Percentiles rank a stretch among this genome's conserved stretches.
Conservation (phyloP, 2,888 invertebrate genomes). For the Monoplex corrugatus region DNA sequence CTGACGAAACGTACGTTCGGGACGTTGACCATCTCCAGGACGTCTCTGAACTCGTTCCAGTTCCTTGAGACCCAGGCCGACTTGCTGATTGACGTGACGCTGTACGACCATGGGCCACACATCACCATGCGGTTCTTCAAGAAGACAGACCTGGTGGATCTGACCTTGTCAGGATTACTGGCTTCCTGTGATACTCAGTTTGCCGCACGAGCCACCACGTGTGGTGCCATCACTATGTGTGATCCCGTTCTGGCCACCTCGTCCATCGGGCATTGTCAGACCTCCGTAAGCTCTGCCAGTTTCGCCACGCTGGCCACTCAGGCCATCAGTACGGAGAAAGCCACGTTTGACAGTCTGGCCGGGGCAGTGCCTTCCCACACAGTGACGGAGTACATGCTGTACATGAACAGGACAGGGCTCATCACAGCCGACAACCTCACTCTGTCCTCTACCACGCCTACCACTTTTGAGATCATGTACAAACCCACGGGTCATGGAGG, state of each 20-base stretch:
- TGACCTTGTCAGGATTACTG: slow-evolving; percentile 18
- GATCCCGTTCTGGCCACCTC: neutral
- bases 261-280: slow-evolving; percentile 20
- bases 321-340: slow-evolving; percentile 4
- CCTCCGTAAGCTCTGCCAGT: neutral
- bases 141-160: slow-evolving; percentile 4
- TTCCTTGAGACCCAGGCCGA: slow-evolving; percentile 14
- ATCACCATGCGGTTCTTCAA: slow-evolving; percentile 24
- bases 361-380: neutral
- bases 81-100: slow-evolving; percentile 10
- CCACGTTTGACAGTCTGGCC: neutral
- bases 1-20: slow-evolving; percentile 26
- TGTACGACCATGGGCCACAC: slow-evolving; percentile 36
- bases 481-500: neutral
- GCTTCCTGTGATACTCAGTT: slow-evolving; percentile 17
- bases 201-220: neutral
- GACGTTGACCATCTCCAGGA: slow-evolving; percentile 1
- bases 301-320: neutral
- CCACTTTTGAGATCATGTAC: slow-evolving; percentile 26
- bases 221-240: neutral
- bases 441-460: neutral
- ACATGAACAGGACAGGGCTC: slow-evolving; percentile 31
- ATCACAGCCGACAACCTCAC: slow-evolving; percentile 32
- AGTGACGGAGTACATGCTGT: slow-evolving; percentile 35
- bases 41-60: slow-evolving; percentile 35